These are phyloP conservation scores for Epicauta chinensis DNA, from an alignment of 1,140 invertebrate genomes.

Conservation along the genomic window DNA sequence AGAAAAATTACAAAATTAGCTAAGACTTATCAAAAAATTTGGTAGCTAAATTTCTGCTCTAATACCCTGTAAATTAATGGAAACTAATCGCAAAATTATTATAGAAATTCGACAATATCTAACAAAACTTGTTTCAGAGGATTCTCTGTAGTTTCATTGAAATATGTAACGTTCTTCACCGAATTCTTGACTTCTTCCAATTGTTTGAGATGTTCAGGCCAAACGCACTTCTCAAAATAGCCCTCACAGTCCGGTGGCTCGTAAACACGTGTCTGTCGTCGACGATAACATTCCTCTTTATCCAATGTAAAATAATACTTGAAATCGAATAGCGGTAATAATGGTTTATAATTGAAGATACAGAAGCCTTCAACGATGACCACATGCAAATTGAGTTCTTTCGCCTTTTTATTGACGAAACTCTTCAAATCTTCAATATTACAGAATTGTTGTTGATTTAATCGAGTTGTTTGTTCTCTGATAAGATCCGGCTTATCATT, in stretches of 20 bases:
- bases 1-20: too few relatives aligned
- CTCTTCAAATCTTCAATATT: background rate
- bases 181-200: constrained; percentile 22
- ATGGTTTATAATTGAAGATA: constrained; percentile 61
- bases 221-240: constrained; percentile 72
- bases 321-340: constrained; percentile 58
- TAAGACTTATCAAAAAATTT: too few relatives aligned
- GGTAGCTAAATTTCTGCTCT: too few relatives aligned
- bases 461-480: too few relatives aligned
- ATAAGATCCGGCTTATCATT: constrained; percentile 8
- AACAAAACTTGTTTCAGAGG: constrained; percentile 18
- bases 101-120: constrained; percentile 21
- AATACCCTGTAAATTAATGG: too few relatives aligned
- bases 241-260: constrained; percentile 70
- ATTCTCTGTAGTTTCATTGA: constrained; percentile 19
- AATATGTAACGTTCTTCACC: constrained; percentile 26
- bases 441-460: background rate
- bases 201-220: constrained; percentile 53
- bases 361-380: constrained; percentile 72
- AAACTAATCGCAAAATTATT: background rate
- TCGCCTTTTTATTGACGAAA: constrained; percentile 6
- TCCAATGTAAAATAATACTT: constrained; percentile 67
- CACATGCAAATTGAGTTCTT: constrained; percentile 44
- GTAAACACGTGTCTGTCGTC: constrained; percentile 58
- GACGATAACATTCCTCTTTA: constrained; percentile 56